Conservation (phyloP, 2,113 vertebrate species). For the Smithornis capensis region DNA sequence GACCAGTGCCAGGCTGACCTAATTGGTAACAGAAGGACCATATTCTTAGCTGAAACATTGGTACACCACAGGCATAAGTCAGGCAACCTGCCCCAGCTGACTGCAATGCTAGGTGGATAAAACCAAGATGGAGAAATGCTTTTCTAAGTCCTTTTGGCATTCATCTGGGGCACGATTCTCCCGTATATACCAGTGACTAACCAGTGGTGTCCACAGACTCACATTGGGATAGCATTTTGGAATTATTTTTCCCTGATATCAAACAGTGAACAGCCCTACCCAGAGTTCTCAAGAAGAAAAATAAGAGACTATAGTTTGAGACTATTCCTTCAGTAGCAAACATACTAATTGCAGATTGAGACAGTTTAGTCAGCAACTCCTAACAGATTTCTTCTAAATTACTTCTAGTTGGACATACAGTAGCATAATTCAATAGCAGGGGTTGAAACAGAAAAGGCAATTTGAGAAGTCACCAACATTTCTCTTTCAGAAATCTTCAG, state of each 20-base stretch:
- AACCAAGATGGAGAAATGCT: background rate
- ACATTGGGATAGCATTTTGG: background rate
- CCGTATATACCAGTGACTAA: background rate
- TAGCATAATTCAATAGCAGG: background rate
- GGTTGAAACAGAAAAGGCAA: background rate
- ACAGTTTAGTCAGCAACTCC: background rate
- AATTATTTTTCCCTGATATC: background rate
- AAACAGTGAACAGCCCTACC: background rate
- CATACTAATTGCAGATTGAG: background rate
- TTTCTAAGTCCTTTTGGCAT: background rate
- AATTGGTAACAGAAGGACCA: slow-evolving; percentile 39
- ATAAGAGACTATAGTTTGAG: background rate
- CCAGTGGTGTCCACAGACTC: background rate
- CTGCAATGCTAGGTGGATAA: background rate
- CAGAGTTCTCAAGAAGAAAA: background rate
- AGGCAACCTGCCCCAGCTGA: background rate
- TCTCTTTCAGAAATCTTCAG: background rate
- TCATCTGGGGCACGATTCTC: background rate
- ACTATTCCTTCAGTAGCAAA: background rate
- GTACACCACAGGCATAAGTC: background rate
- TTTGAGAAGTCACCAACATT: background rate
- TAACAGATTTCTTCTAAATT: background rate
- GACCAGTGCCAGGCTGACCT: slow-evolving; percentile 38
- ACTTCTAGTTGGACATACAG: background rate
- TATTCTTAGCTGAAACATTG: slow-evolving; percentile 5